Percentiles rank a stretch among this genome's conserved stretches.
These are phyloP conservation scores for Caenorhabditis sinica DNA, from an alignment of 2,888 invertebrate genomes.

Conservation along the genomic window DNA sequence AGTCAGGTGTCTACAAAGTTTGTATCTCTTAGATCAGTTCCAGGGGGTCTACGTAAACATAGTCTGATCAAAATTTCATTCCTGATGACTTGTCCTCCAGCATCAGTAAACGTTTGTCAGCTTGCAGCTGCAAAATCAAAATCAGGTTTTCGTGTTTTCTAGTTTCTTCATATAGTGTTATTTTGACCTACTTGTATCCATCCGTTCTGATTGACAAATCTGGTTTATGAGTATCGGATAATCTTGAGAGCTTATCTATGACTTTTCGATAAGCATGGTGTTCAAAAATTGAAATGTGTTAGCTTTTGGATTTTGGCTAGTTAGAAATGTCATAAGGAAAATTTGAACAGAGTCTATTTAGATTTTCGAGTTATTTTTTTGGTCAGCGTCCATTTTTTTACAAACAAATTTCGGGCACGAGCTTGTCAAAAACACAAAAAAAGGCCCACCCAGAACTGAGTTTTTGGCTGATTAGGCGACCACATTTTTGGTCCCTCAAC, in stretches of 20 bases:
- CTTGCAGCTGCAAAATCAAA: conserved; percentile 6
- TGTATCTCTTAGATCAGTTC: conserved; percentile 9
- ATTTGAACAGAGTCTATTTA: not conserved
- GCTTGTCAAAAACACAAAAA: conserved; percentile 26
- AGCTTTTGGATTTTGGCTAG: not conserved
- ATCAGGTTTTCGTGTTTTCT: conserved; percentile 36
- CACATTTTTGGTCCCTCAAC: conserved; percentile 12
- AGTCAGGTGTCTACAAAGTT: not conserved
- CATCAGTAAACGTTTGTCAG: not conserved
- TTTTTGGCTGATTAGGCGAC: conserved; percentile 26
- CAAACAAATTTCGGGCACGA: conserved; percentile 3
- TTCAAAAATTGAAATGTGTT: not conserved
- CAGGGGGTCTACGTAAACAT: conserved; percentile 10
- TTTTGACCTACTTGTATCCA: conserved; percentile 2
- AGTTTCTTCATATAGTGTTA: conserved; percentile 29
- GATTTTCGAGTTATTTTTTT: conserved; percentile 12
- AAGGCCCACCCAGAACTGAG: conserved; percentile 6
- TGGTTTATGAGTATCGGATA: not conserved
- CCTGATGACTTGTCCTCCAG: conserved; percentile 20
- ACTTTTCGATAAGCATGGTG: not conserved
- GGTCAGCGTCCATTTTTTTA: conserved; percentile 18
- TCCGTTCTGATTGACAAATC: not conserved
- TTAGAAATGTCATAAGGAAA: not conserved
- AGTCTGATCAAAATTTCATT: conserved; percentile 22
- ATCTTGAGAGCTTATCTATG: not conserved